Base-by-base conservation (phyloP, 2,113 vertebrate genomes). In the Pseudonaja textilis region DNA sequence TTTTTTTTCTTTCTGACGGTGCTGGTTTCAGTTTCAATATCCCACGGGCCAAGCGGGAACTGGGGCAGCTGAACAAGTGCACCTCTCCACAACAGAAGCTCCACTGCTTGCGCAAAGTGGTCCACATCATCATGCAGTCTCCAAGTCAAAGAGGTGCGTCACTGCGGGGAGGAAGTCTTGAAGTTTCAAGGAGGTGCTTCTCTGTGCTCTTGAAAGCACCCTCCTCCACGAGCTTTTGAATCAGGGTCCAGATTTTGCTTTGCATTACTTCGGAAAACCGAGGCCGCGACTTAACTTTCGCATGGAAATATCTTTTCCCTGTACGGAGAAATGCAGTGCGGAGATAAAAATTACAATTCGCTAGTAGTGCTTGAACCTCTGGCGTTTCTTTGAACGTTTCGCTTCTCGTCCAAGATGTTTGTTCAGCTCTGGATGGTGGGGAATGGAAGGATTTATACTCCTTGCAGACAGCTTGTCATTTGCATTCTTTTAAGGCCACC, bases 81-180 rank as follows among this genome's bases (percentile, higher is more conserved):
- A 99, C 98, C 1, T 99, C 99, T 10, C 99, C 99, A 0, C 98
- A 99, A 93, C 99, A 99, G 97, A 99, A 99, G 95, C 96, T 99
- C 90, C 97, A 99, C 10, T 99, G 99, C 93, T 97, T 99, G 69
- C 96, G 98, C 26, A 98, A 98, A 96, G 99, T 99, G 91, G 97
- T 98, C 1, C 97, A 98, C 96, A 98, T 98, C 1, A 98, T 99
- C 85, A 99, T 98, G 74, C 99, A 99, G 91, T 98, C 98, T 14
- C 98, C 98, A 10, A 97, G 97, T 96, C 98, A 97, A 96, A 98
- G 98, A 97, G 98, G 99, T 99, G 54, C 85, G 98, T 98, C 94
- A 26, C 26, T 3, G 26, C 87, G 92, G 12, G 25, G 90, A 16
- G 47, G 4, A 88, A 14, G 23, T 56, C 50, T 22, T 89, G 8